Evolutionary conservation across 2,888 invertebrate genomes (phyloP), one percentile per base, ranked within the genome.

Genomic region (Heliconius aoede): DNA sequence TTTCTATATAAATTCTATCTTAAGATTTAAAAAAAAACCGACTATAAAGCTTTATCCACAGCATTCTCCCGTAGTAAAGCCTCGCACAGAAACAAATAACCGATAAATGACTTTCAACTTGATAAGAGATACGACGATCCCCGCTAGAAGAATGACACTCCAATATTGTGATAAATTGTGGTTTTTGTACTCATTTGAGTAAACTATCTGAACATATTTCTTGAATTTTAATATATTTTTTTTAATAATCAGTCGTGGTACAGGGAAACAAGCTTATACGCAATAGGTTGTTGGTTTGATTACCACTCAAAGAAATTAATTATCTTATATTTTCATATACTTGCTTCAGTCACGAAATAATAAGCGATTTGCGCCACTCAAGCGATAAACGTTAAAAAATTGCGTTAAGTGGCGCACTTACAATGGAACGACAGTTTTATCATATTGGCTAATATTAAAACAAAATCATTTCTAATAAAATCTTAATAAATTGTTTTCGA

Each of bases 91-190:
- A 77, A 75, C 51, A 73, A 65, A 73, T 74, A 73, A 69, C 73
- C 40, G 71, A 76, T 77, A 73, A 73, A 73, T 73, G 77, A 77
- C 73, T 72, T 74, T 72, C 61, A 61, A 73, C 75, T 76, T 64
- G 71, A 76, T 78, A 71, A 73, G 69, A 76, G 24, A 76, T 51
- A 18, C 64, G 55, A 55, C 62, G 64, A 71, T 71, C 71, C 62
- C 21, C 62, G 28, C 55, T 71, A 28, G 28, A 62, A 28, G 71
- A 58, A 75, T 71, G 51, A 69, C 36, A 75, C 64, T 75, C 51
- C 46, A 64, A 75, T 75, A 55, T 64, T 71, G 26, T 68, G 61
- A 55, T 62, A 71, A 71, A 71, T 60, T 58, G 71, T 26, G 15
- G 58, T 71, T 60, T 71, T 36, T 71, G 36, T n/a, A 60, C 32